Evolutionary conservation across 2,113 vertebrate genomes (phyloP).

Genomic region (Albula glossodonta): DNA sequence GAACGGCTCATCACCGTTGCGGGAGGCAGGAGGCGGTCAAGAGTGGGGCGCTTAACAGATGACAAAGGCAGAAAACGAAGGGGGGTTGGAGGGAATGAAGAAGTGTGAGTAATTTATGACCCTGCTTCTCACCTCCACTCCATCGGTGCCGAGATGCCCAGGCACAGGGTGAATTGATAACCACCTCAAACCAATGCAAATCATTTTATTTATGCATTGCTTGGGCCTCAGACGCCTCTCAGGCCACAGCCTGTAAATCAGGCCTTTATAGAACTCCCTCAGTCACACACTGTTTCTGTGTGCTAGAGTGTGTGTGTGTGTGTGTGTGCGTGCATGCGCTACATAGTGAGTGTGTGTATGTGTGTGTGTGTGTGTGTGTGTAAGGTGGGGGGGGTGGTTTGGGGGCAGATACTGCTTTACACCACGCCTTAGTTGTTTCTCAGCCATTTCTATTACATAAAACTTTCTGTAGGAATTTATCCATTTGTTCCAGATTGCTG

Average conservation of each 20-base stretch:
- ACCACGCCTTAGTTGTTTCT: neutral
- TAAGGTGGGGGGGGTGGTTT: neutral
- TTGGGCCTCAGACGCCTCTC: slow-evolving; percentile 30
- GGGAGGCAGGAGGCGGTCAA: neutral
- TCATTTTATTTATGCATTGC: slow-evolving; percentile 46
- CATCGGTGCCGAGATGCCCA: neutral
- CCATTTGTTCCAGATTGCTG: neutral
- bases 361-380: neutral
- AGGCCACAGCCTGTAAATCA: slow-evolving; percentile 44
- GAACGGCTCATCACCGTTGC: neutral
- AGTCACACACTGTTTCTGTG: neutral
- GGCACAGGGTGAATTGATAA: slow-evolving; percentile 28
- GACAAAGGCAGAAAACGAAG: neutral
- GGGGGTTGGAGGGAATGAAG: neutral
- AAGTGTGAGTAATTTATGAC: slow-evolving; percentile 21
- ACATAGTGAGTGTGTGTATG: slow-evolving; percentile 7
- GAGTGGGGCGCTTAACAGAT: neutral
- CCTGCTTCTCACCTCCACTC: slow-evolving; percentile 19
- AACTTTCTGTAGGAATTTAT: neutral
- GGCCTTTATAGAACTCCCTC: neutral
- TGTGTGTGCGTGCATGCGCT: neutral
- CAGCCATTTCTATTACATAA: neutral
- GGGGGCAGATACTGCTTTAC: no score
- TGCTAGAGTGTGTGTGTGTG: neutral
- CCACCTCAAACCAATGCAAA: slow-evolving; percentile 22